phyloP scores from a whole-genome alignment of 2,797 vertebrate species.

The Artibeus lituratus region DNA sequence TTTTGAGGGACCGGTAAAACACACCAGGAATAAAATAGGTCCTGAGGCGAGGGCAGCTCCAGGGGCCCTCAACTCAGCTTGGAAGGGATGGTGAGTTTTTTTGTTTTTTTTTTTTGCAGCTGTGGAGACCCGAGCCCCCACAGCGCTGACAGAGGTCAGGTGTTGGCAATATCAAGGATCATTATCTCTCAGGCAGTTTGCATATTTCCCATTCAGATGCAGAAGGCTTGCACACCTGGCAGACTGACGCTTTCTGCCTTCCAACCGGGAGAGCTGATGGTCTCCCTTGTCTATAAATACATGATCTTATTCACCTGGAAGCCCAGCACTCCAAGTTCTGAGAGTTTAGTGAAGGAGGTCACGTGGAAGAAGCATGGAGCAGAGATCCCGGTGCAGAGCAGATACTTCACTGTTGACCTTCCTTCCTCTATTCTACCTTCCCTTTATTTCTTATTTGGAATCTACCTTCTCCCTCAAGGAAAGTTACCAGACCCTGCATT shows the following conservation, averaged over 20 bases:
- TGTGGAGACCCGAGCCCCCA: neutral
- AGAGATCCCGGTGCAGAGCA: neutral
- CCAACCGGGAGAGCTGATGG: neutral
- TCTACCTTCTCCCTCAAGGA: neutral
- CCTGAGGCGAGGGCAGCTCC: neutral
- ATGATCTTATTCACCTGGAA: neutral
- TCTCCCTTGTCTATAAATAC: constrained; percentile 31
- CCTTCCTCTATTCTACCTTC: neutral
- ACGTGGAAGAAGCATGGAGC: neutral
- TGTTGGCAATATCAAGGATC: constrained; percentile 7
- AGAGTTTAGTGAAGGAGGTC: neutral
- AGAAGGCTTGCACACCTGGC: constrained; percentile 35
- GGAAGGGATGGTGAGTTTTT: neutral
- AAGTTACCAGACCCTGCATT: neutral
- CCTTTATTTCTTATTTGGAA: neutral
- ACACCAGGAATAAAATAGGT: neutral
- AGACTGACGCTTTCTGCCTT: constrained; percentile 43
- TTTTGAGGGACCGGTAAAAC: neutral
- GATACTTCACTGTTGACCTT: neutral
- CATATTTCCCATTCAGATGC: neutral
- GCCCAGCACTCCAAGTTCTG: neutral
- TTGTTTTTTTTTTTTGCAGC: neutral
- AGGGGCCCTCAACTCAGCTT: neutral
- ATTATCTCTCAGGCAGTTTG: neutral
- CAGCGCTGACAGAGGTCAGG: constrained; percentile 55